Evolutionary conservation across 2,797 vertebrate genomes (phyloP), one percentile per base, ranked within the genome.

Genomic region (Spheniscus humboldti): DNA sequence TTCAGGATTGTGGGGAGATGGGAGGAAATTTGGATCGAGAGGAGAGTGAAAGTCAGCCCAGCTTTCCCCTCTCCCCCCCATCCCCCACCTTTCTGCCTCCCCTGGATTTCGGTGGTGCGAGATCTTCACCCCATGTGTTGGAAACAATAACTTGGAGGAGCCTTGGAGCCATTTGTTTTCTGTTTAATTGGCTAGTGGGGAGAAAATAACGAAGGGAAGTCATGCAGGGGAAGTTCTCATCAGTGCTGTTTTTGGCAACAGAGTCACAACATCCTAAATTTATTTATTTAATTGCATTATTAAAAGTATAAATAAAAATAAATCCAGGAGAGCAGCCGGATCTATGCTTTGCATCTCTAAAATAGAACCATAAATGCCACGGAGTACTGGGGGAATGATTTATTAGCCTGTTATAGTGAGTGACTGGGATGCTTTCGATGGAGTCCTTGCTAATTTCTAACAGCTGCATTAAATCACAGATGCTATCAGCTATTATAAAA

Each of bases 391-490:
- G 94, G 92, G 92, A 88, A 96, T 98, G 98, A 98, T 98, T 98
- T 98, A 98, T 98, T 96, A 97, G 96, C 97, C 97, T 97, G 97
- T 98, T 98, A 98, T 96, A 94, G 28, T 97, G 97, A 98, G 97
- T 98, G 98, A 98, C 97, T 98, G 95, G 97, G 98, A 98, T 8
- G 96, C 97, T 97, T 98, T 97, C 96, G 93, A 62, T 98, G 95
- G 97, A 97, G 96, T 98, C 94, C 94, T 97, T 97, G 96, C 97
- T 98, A 98, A 98, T 98, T 98, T 97, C 97, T 92, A 97, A 96
- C 97, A 98, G 98, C 97, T 98, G 97, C 97, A 97, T 98, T 98
- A 98, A 98, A 98, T 98, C 97, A 97, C 96, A 97, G 97, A 96
- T 96, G 97, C 94, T 97, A 97, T 97, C 97, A 97, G 96, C 97